These are phyloP conservation scores for Calliscelio sp. DNA, from an alignment of 2,888 invertebrate genomes.

Conservation along the genomic window DNA sequence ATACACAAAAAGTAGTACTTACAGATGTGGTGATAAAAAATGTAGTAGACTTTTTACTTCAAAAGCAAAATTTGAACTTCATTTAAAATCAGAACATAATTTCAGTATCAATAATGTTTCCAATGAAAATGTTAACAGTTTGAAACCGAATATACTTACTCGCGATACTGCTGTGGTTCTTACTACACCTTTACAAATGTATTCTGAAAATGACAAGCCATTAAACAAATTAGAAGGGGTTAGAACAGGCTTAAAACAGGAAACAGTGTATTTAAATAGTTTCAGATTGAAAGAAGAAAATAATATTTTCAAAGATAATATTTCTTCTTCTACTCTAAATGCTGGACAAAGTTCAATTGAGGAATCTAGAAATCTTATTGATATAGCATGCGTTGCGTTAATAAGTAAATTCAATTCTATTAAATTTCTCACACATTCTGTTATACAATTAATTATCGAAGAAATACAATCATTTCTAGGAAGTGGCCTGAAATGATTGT, in stretches of 20 bases:
- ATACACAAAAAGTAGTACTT: neutral
- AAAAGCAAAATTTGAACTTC: slow-evolving; percentile 4
- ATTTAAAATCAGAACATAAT: slow-evolving; percentile 15
- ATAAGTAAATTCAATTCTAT: slow-evolving; percentile 2
- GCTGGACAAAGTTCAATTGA: neutral
- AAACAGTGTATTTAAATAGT: neutral
- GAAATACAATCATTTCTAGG: slow-evolving; percentile 5
- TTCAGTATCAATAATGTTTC: neutral
- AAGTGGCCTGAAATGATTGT: neutral
- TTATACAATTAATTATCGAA: slow-evolving; percentile 6
- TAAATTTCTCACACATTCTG: neutral
- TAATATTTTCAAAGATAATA: neutral
- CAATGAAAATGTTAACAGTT: neutral
- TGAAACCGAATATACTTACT: neutral
- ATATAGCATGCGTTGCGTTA: slow-evolving; percentile 1
- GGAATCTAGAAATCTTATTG: neutral
- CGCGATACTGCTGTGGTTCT: neutral
- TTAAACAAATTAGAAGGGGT: neutral
- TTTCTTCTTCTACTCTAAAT: neutral
- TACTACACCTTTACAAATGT: neutral
- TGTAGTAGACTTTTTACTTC: neutral
- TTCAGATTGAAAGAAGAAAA: neutral
- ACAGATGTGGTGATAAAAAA: neutral
- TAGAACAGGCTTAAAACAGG: neutral
- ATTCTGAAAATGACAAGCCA: neutral